phyloP scores from a whole-genome alignment of 1,140 invertebrate species.

The Heterodera schachtii region DNA sequence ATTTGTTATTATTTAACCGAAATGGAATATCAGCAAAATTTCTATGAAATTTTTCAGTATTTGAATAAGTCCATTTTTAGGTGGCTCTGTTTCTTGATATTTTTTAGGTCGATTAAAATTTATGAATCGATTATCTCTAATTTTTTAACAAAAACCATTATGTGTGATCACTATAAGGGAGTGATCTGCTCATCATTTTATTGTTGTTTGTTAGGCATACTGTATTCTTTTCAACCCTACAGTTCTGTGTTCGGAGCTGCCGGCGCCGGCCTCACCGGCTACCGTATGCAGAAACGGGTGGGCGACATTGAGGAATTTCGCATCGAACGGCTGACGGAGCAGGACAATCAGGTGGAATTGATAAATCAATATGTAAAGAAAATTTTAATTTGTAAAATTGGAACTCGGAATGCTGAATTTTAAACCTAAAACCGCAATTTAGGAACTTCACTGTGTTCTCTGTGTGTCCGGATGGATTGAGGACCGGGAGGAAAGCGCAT shows the following conservation, averaged over 20 bases:
- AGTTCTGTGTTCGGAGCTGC: constrained; percentile 69
- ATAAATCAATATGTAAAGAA: background rate
- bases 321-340: constrained; percentile 66
- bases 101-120: too few species aligned
- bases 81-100: too few species aligned
- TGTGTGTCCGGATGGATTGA: constrained; percentile 63
- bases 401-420: too few species aligned
- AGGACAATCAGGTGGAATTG: background rate
- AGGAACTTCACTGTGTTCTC: constrained; percentile 36
- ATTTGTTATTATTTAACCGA: too few species aligned
- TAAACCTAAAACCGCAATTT: background rate
- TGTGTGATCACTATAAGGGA: too few species aligned
- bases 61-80: too few species aligned
- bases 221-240: background rate
- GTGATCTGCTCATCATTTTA: too few species aligned
- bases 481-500: constrained; percentile 51
- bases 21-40: too few species aligned
- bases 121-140: too few species aligned
- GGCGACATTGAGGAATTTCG: constrained; percentile 69
- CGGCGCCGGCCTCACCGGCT: constrained; percentile 68
- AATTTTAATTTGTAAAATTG: too few species aligned
- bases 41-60: too few species aligned
- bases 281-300: constrained; percentile 67
- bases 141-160: too few species aligned
- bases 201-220: background rate